A percentile compares a stretch with the other conserved stretches of the same genome.
These are phyloP conservation scores for Ptychodera flava DNA, from an alignment of 35 echinoderm and acorn worm genomes.

Conservation along the genomic window DNA sequence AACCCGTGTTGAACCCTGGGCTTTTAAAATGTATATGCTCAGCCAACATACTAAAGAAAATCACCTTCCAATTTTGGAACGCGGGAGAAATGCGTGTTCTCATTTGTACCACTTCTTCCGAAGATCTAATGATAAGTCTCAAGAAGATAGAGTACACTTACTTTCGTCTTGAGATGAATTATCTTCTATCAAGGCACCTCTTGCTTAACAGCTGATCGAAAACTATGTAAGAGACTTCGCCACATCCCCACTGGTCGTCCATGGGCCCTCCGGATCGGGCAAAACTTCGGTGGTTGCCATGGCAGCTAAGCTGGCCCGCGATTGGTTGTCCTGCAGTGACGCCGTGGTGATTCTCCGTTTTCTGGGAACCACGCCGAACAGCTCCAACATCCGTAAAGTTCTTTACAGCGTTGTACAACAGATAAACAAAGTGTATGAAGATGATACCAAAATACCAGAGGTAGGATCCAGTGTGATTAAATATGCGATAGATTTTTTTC, in stretches of 20 bases:
- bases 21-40: too few relatives aligned
- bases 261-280: constrained; percentile 76
- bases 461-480: too few relatives aligned
- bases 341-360: constrained; percentile 55
- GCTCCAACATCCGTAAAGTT: constrained; percentile 47
- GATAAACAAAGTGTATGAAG: constrained; percentile 29
- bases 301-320: constrained; percentile 39
- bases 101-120: too few relatives aligned
- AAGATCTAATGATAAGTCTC: too few relatives aligned
- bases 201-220: constrained; percentile 30
- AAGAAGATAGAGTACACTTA: too few relatives aligned
- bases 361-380: constrained; percentile 61
- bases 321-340: constrained; percentile 34
- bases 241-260: constrained; percentile 49
- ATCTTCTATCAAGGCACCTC: too few relatives aligned
- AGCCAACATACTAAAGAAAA: too few relatives aligned
- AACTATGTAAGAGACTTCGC: constrained; percentile 29
- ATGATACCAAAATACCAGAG: background rate
- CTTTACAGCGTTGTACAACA: constrained; percentile 53
- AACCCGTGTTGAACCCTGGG: too few relatives aligned
- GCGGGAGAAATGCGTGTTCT: too few relatives aligned
- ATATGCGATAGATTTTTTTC: too few relatives aligned
- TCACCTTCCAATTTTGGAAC: too few relatives aligned
- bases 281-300: constrained; percentile 88
- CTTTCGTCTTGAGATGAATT: too few relatives aligned